Evolutionary conservation across 2,797 vertebrate species (phyloP).

Genomic region (Anniella stebbinsi): DNA sequence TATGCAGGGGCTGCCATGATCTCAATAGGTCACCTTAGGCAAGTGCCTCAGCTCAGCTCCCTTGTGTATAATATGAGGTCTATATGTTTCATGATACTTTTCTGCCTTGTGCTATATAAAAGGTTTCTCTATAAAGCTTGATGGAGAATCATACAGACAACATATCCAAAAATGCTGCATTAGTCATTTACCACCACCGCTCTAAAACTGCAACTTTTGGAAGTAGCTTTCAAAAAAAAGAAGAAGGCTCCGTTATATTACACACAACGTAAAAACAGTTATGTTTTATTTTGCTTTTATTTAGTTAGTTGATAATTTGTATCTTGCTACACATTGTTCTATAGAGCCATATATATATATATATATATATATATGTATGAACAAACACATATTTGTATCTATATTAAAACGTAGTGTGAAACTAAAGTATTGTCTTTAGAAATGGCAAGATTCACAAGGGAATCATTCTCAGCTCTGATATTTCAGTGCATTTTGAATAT

Average conservation of each 20-base stretch:
- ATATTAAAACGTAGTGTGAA: not conserved
- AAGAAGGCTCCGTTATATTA: not conserved
- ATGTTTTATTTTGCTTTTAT: not conserved
- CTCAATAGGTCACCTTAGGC: not conserved
- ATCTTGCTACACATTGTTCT: not conserved
- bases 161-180: rapidly evolving
- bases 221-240: not conserved
- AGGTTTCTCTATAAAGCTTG: not conserved
- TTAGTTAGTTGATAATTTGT: not conserved
- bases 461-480: rapidly evolving
- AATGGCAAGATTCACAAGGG: not conserved
- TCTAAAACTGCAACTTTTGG: not conserved
- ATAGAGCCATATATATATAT: not conserved
- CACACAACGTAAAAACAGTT: not conserved
- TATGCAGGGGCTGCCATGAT: not conserved
- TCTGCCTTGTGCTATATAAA: conserved; percentile 24
- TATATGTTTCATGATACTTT: not conserved
- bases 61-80: no score
- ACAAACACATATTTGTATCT: not conserved
- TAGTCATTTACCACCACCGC: not conserved
- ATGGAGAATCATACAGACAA: not conserved
- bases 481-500: not conserved
- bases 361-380: not conserved
- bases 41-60: not conserved
- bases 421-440: not conserved